phyloP scores from a whole-genome alignment of 2,797 vertebrate genomes.

The Propithecus perrieri region DNA sequence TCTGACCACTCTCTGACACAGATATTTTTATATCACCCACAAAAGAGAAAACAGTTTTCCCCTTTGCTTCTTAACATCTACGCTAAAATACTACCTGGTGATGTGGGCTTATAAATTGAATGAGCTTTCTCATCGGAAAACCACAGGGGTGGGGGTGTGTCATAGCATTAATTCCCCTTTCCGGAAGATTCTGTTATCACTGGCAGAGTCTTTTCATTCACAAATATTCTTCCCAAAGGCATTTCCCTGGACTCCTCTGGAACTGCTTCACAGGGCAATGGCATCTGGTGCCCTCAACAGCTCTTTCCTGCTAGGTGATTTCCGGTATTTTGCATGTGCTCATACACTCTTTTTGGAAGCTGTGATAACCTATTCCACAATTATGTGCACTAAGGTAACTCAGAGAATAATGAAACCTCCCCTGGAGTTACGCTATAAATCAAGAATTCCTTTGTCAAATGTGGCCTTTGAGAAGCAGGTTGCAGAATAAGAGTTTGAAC shows the following conservation, averaged over 20 bases:
- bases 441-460: neutral
- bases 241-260: neutral
- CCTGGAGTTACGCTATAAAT: too few relatives aligned
- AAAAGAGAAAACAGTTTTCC: neutral
- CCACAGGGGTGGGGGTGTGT: accelerated
- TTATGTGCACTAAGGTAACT: neutral
- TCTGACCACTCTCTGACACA: neutral
- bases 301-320: neutral
- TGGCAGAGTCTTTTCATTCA: neutral
- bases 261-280: neutral
- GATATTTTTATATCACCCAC: neutral
- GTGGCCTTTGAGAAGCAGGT: neutral
- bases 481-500: neutral
- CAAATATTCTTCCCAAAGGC: neutral
- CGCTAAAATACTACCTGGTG: neutral
- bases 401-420: neutral
- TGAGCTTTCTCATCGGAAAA: neutral
- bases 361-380: neutral
- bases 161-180: neutral
- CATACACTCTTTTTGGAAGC: neutral
- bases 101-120: neutral
- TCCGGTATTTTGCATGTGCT: too few relatives aligned
- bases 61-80: neutral
- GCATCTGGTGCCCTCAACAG: neutral
- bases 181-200: neutral